Conservation (phyloP, 2,113 vertebrate genomes). For the Regulus satrapa region DNA sequence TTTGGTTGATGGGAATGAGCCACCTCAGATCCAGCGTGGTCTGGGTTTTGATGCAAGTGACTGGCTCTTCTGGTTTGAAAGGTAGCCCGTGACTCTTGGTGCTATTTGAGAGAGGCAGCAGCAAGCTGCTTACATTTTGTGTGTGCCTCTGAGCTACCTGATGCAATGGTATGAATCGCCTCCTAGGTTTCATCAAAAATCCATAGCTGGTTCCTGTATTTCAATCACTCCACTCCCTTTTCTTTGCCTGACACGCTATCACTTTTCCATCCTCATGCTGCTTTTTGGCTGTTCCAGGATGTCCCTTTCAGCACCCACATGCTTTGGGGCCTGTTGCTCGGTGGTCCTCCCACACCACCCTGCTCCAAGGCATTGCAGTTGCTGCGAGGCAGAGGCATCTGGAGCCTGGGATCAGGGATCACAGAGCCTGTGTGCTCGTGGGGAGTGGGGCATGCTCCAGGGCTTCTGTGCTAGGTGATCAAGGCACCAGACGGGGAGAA, state of each 20-base stretch:
- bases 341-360: not conserved
- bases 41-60: not conserved
- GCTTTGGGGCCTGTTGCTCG: not conserved
- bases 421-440: not conserved
- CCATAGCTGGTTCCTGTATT: not conserved
- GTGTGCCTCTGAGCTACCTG: not conserved
- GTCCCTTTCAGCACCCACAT: constrained; percentile 7
- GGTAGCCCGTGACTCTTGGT: not conserved
- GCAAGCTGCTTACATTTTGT: not conserved
- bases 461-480: not conserved
- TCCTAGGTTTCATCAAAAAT: not conserved
- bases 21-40: not conserved
- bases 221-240: not conserved
- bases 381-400: not conserved
- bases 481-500: not conserved
- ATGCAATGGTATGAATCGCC: not conserved
- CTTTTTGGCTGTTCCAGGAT: constrained; percentile 29
- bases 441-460: not conserved
- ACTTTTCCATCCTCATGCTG: constrained; percentile 32
- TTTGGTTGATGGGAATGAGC: not conserved
- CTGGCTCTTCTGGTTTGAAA: not conserved
- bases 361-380: not conserved
- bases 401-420: not conserved
- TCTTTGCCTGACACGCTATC: not conserved
- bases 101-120: not conserved